These are phyloP conservation scores for Anisognathus igniventris DNA, from an alignment of 2,797 vertebrate species.

Conservation along the genomic window DNA sequence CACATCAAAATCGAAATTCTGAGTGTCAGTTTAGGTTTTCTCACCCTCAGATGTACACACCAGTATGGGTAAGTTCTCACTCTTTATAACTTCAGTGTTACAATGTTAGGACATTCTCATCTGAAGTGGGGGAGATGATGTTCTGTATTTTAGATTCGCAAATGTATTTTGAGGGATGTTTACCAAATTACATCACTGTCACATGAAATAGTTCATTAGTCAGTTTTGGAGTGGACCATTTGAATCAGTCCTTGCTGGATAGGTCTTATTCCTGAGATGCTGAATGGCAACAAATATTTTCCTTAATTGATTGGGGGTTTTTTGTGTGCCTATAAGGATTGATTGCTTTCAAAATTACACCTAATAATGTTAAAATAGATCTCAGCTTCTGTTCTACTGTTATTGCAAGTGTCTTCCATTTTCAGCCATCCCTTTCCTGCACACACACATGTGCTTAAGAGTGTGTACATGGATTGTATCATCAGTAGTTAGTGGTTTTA, in stretches of 20 bases:
- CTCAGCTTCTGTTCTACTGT: not conserved
- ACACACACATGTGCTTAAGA: not conserved
- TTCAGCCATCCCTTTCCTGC: not conserved
- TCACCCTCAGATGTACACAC: not conserved
- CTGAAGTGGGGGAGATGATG: not conserved
- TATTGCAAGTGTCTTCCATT: not conserved
- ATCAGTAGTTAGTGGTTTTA: not conserved
- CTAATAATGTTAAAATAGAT: not conserved
- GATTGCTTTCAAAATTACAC: not conserved
- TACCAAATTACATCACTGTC: not conserved
- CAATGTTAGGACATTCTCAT: not conserved
- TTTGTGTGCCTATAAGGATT: not conserved
- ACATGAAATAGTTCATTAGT: rapidly evolving
- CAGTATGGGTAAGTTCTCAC: not conserved
- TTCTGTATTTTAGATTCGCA: not conserved
- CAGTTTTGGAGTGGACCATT: not conserved
- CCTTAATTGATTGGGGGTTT: rapidly evolving
- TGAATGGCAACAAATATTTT: not conserved
- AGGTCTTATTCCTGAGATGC: not conserved
- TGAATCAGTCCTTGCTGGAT: not conserved
- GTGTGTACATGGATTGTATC: not conserved
- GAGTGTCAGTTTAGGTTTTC: not conserved
- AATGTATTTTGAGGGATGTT: not conserved
- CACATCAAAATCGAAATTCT: not conserved
- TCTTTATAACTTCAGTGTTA: not conserved